Evolutionary conservation across 2,888 invertebrate genomes (phyloP).

Genomic region (Euclidia mi): DNA sequence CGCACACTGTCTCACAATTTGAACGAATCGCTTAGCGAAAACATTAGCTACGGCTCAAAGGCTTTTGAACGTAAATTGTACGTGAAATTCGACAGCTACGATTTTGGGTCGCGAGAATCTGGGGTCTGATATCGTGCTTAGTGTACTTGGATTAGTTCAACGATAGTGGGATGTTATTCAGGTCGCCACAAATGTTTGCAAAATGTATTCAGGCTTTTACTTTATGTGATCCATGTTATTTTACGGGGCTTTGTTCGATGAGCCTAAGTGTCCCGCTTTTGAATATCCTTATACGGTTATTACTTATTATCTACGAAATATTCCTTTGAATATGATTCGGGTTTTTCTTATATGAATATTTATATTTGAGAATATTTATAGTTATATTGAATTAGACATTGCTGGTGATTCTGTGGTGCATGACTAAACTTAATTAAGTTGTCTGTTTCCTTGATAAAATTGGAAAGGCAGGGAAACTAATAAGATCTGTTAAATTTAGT

Average conservation of each 20-base stretch:
- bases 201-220: constrained; percentile 43
- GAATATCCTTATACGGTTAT: constrained; percentile 24
- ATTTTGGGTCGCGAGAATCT: constrained; percentile 73
- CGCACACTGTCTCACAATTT: constrained; percentile 56
- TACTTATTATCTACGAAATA: constrained; percentile 21
- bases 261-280: constrained; percentile 29
- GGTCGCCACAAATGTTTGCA: constrained; percentile 34
- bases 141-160: constrained; percentile 67
- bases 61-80: constrained; percentile 86
- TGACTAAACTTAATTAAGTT: too few relatives aligned
- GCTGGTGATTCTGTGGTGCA: too few relatives aligned
- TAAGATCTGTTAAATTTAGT: too few relatives aligned
- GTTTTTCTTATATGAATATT: too few relatives aligned
- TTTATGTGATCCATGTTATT: constrained; percentile 38
- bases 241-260: constrained; percentile 36
- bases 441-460: too few relatives aligned
- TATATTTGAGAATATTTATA: too few relatives aligned
- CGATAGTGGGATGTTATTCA: constrained; percentile 50
- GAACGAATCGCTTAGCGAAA: constrained; percentile 85
- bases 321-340: constrained; percentile 2
- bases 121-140: constrained; percentile 61
- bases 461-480: too few relatives aligned
- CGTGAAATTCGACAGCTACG: constrained; percentile 84
- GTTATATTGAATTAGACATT: too few relatives aligned
- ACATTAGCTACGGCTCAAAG: constrained; percentile 85